These are phyloP conservation scores for Rhynchomys soricoides DNA, from an alignment of 2,113 vertebrate species.

Conservation along the genomic window DNA sequence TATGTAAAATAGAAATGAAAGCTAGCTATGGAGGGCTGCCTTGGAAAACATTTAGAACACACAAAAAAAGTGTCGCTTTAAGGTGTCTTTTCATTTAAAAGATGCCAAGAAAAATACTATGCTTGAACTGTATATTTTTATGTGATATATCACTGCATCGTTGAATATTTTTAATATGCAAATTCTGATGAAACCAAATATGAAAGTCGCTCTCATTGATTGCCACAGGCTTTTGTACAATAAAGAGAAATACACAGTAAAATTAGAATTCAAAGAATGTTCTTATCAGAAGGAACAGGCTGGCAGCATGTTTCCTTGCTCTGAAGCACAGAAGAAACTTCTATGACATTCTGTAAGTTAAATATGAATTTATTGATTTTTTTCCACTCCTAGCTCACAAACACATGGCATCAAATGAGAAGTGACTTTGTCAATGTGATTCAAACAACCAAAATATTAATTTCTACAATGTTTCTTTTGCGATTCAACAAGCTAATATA, in stretches of 20 bases:
- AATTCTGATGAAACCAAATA: slow-evolving; percentile 53
- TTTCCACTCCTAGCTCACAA: slow-evolving; percentile 54
- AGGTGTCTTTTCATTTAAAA: slow-evolving; percentile 59
- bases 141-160: slow-evolving; percentile 47
- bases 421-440: slow-evolving; percentile 16
- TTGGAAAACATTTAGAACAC: slow-evolving; percentile 49
- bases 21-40: background rate
- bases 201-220: slow-evolving; percentile 38
- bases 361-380: slow-evolving; percentile 66
- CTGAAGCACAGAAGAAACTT: slow-evolving; percentile 27
- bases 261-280: slow-evolving; percentile 57
- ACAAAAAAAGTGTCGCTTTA: slow-evolving; percentile 51
- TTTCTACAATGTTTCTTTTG: slow-evolving; percentile 28
- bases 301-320: slow-evolving; percentile 11
- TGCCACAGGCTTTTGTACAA: slow-evolving; percentile 56
- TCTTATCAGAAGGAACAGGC: slow-evolving; percentile 66
- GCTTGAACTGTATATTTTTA: slow-evolving; percentile 53
- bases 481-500: background rate
- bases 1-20: slow-evolving; percentile 52
- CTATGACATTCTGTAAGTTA: slow-evolving; percentile 61
- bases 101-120: slow-evolving; percentile 43
- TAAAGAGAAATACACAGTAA: slow-evolving; percentile 64
- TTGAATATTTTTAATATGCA: slow-evolving; percentile 70
- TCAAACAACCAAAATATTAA: slow-evolving; percentile 23
- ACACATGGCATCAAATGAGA: slow-evolving; percentile 18